A percentile compares a stretch with the other conserved stretches of the same genome.
phyloP scores from a whole-genome alignment of 1,140 invertebrate genomes.

The Drosophila truncata region DNA sequence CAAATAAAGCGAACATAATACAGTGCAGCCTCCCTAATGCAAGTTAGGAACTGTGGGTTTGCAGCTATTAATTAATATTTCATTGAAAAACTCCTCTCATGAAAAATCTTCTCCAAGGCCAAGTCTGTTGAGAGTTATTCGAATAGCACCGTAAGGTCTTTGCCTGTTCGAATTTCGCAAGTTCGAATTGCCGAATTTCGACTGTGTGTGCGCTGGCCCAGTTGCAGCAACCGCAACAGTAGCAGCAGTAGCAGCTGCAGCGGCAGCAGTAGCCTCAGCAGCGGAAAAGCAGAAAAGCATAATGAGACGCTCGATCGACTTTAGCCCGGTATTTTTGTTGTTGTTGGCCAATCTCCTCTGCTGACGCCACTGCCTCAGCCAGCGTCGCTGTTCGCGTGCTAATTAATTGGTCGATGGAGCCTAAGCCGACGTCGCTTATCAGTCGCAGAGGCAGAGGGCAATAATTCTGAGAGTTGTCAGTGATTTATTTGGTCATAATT shows the following conservation, averaged over 20 bases:
- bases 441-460: slow-evolving; percentile 27
- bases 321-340: slow-evolving; percentile 52
- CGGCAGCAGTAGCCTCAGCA: slow-evolving; percentile 1
- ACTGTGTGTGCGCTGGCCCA: slow-evolving; percentile 51
- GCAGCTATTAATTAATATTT: not conserved
- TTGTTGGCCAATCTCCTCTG: slow-evolving; percentile 62
- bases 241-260: slow-evolving; percentile 25
- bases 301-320: slow-evolving; percentile 58
- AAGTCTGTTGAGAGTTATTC: not conserved
- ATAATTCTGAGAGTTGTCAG: slow-evolving; percentile 40
- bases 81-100: not conserved
- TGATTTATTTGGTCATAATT: slow-evolving; percentile 78
- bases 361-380: not conserved
- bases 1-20: slow-evolving; percentile 19
- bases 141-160: not conserved
- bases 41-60: too few relatives aligned
- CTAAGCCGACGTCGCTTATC: slow-evolving; percentile 37
- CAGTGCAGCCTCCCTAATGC: not conserved
- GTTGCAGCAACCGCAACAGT: slow-evolving; percentile 64
- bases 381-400: slow-evolving; percentile 9
- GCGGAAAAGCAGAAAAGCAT: slow-evolving; percentile 18
- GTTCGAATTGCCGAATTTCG: slow-evolving; percentile 1
- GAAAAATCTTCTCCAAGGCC: not conserved
- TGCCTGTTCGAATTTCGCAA: slow-evolving; percentile 22
- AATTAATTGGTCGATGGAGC: slow-evolving; percentile 34